Evolutionary conservation across 1,140 invertebrate genomes (phyloP), one percentile per base, ranked within the genome.

Genomic region (Aphis gossypii): DNA sequence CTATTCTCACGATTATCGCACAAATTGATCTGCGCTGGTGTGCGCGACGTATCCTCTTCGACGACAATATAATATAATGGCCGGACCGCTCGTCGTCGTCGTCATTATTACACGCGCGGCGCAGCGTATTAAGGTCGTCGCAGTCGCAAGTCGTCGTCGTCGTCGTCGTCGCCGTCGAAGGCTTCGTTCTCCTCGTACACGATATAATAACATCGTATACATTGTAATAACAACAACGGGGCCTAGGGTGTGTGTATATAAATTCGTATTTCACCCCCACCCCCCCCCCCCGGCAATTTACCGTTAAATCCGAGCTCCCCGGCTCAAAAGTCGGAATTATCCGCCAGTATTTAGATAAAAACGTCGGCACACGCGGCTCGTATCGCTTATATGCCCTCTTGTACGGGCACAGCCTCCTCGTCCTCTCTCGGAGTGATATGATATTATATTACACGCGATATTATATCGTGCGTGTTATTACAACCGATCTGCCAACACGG

Each of bases 1-100:
- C 82, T 38, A 92, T 92, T 92, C 91, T 92, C 91, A 92, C 91
- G 91, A 92, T 92, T 92, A 92, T 92, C 91, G 91, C 91, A 92
- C 91, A 92, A 92, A 92, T 92, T 92, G 91, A 92, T 92, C 91
- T 92, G 46, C 25, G 21, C 30, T 30, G 86, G 46, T 30, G 30
- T 48, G 14, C 20, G 23, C 46, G 46, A 38, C 18, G 25, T 51
- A 38, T 88, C 86, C 86, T 48, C 30, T 88, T 68, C 60, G 60
- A 68, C n/a, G 48, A 48, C 14, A 48, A 68, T n/a, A 68, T 0
- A 23, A 68, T 30, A 68, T 68, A 68, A 68, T n/a, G 60, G 60
- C 60, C n/a, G 30, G 23, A 23, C 7, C 56, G 56, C 56, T n/a
- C 30, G 60, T 68, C 60, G 48, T 2, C 48, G n/a, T 14, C 60